Evolutionary conservation across 2,888 invertebrate genomes (phyloP).

Genomic region (Caenorhabditis becei): DNA sequence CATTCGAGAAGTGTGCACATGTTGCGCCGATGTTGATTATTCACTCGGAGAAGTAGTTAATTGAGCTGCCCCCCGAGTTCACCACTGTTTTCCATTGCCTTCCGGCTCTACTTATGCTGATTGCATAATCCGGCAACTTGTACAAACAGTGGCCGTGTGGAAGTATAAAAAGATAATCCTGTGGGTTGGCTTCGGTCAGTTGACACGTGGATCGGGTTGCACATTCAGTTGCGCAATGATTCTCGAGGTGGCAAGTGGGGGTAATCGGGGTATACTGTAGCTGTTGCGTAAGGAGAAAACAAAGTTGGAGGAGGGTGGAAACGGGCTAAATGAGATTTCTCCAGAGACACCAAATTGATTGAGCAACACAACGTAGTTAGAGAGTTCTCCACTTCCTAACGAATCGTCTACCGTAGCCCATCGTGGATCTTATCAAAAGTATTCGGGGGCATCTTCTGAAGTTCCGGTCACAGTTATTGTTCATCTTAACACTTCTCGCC

Average conservation of each 20-base stretch:
- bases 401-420: too few relatives aligned
- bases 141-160: slow-evolving; percentile 5
- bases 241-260: slow-evolving; percentile 5
- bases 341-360: background rate
- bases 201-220: slow-evolving; percentile 49
- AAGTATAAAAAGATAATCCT: slow-evolving; percentile 6
- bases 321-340: background rate
- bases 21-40: background rate
- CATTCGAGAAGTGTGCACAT: background rate
- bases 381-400: background rate
- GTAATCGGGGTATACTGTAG: slow-evolving; percentile 8
- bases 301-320: background rate
- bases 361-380: background rate
- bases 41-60: background rate
- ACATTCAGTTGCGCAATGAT: background rate
- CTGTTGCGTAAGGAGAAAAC: slow-evolving; percentile 11
- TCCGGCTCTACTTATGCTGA: background rate
- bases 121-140: background rate
- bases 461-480: too few relatives aligned
- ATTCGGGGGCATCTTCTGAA: too few relatives aligned
- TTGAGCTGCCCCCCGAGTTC: too few relatives aligned
- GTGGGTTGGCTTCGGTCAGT: background rate
- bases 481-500: too few relatives aligned
- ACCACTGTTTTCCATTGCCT: background rate
- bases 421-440: too few relatives aligned